Evolutionary conservation across 2,888 invertebrate species (phyloP).

Genomic region (Callosobruchus maculatus): DNA sequence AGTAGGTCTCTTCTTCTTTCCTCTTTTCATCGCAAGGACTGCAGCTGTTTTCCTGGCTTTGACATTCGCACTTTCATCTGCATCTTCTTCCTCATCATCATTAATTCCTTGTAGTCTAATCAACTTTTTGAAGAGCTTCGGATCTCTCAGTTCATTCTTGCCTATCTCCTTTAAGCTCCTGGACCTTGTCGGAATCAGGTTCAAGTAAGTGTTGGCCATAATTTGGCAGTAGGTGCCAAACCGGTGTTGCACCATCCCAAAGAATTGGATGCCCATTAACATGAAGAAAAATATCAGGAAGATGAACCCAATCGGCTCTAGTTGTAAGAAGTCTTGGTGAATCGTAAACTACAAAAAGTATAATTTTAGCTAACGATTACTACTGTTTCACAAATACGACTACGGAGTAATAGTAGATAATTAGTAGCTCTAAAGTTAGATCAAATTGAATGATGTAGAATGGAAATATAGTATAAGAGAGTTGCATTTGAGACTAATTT

Average conservation of each 20-base stretch:
- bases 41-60: slow-evolving; percentile 83
- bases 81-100: slow-evolving; percentile 63
- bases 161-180: slow-evolving; percentile 71
- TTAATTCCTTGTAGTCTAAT: slow-evolving; percentile 79
- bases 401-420: too few relatives aligned
- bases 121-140: slow-evolving; percentile 82
- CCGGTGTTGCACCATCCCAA: slow-evolving; percentile 73
- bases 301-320: slow-evolving; percentile 72
- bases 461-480: too few relatives aligned
- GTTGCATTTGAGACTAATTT: too few relatives aligned
- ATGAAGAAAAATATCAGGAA: slow-evolving; percentile 70
- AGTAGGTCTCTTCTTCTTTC: slow-evolving; percentile 19
- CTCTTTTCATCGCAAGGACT: slow-evolving; percentile 58
- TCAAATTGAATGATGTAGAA: too few relatives aligned
- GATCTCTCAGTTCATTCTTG: slow-evolving; percentile 86
- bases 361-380: neutral
- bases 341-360: slow-evolving; percentile 50
- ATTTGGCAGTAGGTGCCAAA: slow-evolving; percentile 73
- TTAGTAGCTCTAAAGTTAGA: too few relatives aligned
- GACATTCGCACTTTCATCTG: slow-evolving; percentile 73
- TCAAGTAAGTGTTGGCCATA: slow-evolving; percentile 62
- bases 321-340: slow-evolving; percentile 57
- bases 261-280: slow-evolving; percentile 67
- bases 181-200: slow-evolving; percentile 22
- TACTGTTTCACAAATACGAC: neutral